Evolutionary conservation across 2,113 vertebrate species (phyloP).

Genomic region (Leptobrachium leishanense): DNA sequence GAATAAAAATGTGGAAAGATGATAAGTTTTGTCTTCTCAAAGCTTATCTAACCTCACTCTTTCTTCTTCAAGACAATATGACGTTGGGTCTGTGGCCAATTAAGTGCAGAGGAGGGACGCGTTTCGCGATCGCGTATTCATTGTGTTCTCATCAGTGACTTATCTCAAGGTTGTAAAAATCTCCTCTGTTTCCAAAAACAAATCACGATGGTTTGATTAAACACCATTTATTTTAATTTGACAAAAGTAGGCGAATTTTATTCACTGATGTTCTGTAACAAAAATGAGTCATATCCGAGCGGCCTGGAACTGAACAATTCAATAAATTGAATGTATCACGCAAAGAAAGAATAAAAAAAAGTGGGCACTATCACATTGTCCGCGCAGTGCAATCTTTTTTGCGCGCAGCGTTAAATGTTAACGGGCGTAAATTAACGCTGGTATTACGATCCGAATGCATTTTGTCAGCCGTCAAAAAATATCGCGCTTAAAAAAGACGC

Average conservation of each 20-base stretch:
- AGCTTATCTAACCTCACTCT: conserved; percentile 6
- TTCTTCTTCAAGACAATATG: neutral
- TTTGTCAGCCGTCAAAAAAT: too few species aligned
- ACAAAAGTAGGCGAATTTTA: neutral
- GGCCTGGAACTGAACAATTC: too few species aligned
- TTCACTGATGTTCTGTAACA: neutral
- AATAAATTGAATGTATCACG: too few species aligned
- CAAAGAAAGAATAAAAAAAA: too few species aligned
- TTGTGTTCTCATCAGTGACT: neutral
- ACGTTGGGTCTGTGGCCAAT: neutral
- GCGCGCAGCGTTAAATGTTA: too few species aligned
- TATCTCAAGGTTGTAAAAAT: neutral
- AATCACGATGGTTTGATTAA: too few species aligned
- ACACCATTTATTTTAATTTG: neutral
- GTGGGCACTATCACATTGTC: too few species aligned
- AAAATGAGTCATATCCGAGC: neutral
- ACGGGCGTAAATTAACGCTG: too few species aligned
- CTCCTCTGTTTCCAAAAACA: too few species aligned
- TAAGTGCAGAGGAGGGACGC: neutral
- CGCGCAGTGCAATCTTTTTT: too few species aligned
- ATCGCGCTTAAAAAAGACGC: too few species aligned
- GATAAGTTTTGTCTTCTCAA: conserved; percentile 3
- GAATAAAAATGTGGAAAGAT: neutral
- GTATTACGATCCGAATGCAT: too few species aligned
- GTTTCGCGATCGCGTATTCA: neutral